Percentiles rank a stretch among this genome's conserved stretches.
Conservation (phyloP, 53 echinoderm and acorn worm species). For the Arbacia lixula region DNA sequence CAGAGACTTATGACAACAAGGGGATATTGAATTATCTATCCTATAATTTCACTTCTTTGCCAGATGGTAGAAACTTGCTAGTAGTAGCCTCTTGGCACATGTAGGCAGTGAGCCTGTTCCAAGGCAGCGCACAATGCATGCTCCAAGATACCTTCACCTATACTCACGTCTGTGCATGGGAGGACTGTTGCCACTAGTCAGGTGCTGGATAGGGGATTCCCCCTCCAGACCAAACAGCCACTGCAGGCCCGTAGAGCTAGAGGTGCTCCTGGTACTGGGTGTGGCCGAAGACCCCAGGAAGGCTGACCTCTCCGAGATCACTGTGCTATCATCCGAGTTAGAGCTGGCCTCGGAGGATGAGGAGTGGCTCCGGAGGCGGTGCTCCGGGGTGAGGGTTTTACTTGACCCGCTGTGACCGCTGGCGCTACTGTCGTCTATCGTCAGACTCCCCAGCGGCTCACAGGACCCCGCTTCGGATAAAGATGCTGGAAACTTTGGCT, state of each 20-base stretch:
- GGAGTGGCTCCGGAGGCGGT: slow-evolving; percentile 59
- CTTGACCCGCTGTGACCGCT: slow-evolving; percentile 83
- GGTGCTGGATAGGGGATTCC: slow-evolving; percentile 42
- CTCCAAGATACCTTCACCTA: not conserved
- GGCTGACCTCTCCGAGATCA: slow-evolving; percentile 85
- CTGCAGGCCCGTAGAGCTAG: slow-evolving; percentile 90
- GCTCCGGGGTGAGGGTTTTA: slow-evolving; percentile 79
- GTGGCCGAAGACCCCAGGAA: slow-evolving; percentile 82
- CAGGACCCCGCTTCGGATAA: slow-evolving; percentile 6
- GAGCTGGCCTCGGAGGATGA: slow-evolving; percentile 40
- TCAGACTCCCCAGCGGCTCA: slow-evolving; percentile 15
- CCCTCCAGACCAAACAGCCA: slow-evolving; percentile 86
- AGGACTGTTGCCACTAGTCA: slow-evolving; percentile 28
- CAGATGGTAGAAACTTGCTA: too few species aligned
- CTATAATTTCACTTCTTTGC: too few species aligned
- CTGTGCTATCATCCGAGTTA: slow-evolving; percentile 82
- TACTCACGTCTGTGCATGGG: slow-evolving; percentile 40
- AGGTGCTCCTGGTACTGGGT: slow-evolving; percentile 74
- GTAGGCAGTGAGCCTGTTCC: too few species aligned
- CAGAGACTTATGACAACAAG: too few species aligned
- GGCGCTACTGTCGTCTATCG: slow-evolving; percentile 40
- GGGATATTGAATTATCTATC: too few species aligned
- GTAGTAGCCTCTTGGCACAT: too few species aligned
- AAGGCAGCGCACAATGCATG: too few species aligned
- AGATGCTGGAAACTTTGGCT: not conserved